Evolutionary conservation across 2,113 vertebrate species (phyloP).

Genomic region (Stegostoma tigrinum): DNA sequence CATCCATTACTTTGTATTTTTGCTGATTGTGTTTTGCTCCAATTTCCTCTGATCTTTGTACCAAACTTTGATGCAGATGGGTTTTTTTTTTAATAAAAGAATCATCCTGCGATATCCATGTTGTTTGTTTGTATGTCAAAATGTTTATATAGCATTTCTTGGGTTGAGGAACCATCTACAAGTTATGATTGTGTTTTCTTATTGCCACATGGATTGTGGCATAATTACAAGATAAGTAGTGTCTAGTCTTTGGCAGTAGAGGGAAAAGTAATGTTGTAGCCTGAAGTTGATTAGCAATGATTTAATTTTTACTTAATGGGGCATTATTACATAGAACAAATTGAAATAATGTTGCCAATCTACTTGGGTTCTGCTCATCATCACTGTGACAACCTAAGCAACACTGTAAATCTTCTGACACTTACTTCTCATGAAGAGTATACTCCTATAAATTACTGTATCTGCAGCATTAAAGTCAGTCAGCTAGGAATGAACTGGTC

Average conservation of each 20-base stretch:
- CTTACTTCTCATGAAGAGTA: not conserved
- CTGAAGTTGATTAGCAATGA: not conserved
- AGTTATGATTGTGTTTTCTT: not conserved
- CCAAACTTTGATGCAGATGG: not conserved
- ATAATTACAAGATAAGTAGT: not conserved
- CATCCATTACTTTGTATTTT: not conserved
- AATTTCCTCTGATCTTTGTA: not conserved
- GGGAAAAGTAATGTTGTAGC: not conserved
- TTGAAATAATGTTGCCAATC: not conserved
- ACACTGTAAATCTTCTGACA: not conserved
- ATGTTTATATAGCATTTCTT: not conserved
- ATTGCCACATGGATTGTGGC: not conserved
- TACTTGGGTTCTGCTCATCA: not conserved
- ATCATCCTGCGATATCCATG: not conserved
- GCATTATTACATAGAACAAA: not conserved
- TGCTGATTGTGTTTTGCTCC: not conserved
- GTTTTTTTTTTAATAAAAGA: not conserved
- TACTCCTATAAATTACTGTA: not conserved
- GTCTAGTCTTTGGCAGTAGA: not conserved
- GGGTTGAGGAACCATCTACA: not conserved
- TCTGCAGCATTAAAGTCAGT: not conserved
- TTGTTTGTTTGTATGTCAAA: not conserved
- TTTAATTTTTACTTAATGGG: not conserved
- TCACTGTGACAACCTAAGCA: not conserved
- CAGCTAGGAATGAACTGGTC: not conserved